Conservation (phyloP, 2,113 vertebrate species). For the Cephalopterus ornatus region DNA sequence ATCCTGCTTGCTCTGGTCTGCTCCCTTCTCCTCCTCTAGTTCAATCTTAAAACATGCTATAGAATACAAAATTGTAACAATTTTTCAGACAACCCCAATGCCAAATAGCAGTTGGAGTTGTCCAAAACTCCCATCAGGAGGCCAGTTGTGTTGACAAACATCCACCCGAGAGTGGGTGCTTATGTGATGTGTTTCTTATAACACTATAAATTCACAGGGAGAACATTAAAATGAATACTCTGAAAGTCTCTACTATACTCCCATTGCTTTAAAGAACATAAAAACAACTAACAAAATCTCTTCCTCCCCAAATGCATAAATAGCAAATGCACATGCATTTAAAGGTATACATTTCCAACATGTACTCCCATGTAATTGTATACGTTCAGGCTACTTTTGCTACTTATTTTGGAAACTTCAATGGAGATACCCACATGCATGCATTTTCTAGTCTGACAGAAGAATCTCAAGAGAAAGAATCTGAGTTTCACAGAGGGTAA, state of each 20-base stretch:
- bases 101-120: neutral
- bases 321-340: neutral
- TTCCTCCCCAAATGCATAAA: neutral
- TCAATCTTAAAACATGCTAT: neutral
- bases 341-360: neutral
- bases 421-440: neutral
- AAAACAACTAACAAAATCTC: neutral
- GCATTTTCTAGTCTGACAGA: neutral
- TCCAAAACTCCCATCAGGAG: neutral
- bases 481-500: neutral
- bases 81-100: neutral
- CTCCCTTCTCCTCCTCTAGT: neutral
- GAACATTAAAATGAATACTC: neutral
- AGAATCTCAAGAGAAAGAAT: neutral
- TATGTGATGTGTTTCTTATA: neutral
- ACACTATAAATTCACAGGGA: neutral
- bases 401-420: neutral
- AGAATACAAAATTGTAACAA: neutral
- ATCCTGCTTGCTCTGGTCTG: neutral
- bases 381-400: neutral
- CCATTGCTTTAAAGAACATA: neutral
- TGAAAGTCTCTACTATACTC: neutral
- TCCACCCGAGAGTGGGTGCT: neutral
- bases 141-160: neutral
- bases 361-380: neutral